A percentile compares a stretch with the other conserved stretches of the same genome.
Evolutionary conservation across 2,113 vertebrate genomes (phyloP).

Genomic region (Myrmecophaga tridactyla): DNA sequence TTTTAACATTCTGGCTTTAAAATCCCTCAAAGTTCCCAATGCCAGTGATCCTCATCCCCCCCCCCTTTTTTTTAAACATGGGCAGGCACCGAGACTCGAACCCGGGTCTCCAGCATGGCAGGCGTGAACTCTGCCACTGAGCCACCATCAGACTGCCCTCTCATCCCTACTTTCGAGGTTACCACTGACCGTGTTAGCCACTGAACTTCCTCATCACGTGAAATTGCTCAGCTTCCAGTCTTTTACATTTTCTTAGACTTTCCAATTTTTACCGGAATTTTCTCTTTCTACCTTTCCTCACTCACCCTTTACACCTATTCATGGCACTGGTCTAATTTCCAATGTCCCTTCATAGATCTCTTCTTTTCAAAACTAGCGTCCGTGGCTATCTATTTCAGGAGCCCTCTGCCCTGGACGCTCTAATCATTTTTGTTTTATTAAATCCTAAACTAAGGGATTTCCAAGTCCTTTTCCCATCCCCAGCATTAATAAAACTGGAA

Average conservation of each 20-base stretch:
- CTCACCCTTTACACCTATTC: background rate
- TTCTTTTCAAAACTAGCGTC: background rate
- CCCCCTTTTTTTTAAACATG: no score
- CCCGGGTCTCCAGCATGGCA: no score
- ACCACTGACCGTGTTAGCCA: background rate
- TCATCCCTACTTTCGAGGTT: background rate
- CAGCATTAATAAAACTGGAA: background rate
- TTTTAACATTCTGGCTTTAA: background rate
- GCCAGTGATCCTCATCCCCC: no score
- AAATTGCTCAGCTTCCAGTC: background rate
- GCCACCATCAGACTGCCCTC: no score
- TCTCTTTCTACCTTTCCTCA: background rate
- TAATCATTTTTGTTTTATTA: background rate
- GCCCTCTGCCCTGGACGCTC: background rate
- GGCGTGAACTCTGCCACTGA: no score
- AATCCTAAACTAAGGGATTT: background rate
- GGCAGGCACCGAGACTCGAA: no score
- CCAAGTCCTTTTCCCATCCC: background rate
- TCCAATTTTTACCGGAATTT: background rate
- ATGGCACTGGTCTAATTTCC: background rate
- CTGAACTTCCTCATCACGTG: background rate
- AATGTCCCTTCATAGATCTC: background rate
- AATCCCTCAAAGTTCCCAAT: background rate
- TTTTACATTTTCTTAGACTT: background rate
- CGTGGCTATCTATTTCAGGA: background rate